These are phyloP conservation scores for Lycia hirtaria DNA, from an alignment of 2,888 invertebrate species.

Conservation along the genomic window DNA sequence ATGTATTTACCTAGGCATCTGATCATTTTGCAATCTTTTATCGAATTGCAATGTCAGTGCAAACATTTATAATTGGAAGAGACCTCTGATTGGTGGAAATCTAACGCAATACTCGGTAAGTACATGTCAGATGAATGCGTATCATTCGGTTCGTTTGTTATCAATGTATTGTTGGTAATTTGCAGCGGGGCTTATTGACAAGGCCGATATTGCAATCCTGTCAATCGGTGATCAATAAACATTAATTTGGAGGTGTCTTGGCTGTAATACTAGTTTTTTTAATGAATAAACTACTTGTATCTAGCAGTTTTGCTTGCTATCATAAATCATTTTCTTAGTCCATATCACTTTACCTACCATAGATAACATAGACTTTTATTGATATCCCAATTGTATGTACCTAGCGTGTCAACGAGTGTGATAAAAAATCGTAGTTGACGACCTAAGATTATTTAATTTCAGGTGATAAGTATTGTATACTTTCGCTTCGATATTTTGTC, in stretches of 20 bases:
- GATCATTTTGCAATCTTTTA: constrained; percentile 10
- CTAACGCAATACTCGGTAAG: constrained; percentile 19
- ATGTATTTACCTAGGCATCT: neutral
- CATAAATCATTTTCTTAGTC: too few relatives aligned
- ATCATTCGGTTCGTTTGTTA: constrained; percentile 24
- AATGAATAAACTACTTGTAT: too few relatives aligned
- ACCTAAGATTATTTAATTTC: too few relatives aligned
- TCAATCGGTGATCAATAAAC: constrained; percentile 41
- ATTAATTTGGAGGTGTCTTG: neutral
- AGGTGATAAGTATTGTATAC: too few relatives aligned
- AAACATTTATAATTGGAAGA: constrained; percentile 25
- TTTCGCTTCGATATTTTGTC: too few relatives aligned
- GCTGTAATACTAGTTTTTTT: too few relatives aligned
- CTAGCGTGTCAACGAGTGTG: too few relatives aligned
- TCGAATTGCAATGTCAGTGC: constrained; percentile 21
- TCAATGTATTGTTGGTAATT: constrained; percentile 26
- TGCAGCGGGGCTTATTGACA: constrained; percentile 37
- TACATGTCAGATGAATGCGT: constrained; percentile 16
- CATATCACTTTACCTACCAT: too few relatives aligned
- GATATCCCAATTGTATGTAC: too few relatives aligned
- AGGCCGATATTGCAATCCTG: constrained; percentile 35
- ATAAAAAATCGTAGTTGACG: too few relatives aligned
- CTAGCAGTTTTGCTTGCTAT: too few relatives aligned
- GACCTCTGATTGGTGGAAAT: constrained; percentile 21
- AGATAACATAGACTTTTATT: too few relatives aligned